Evolutionary conservation across 2,113 vertebrate species (phyloP).

Genomic region (Anguilla rostrata): DNA sequence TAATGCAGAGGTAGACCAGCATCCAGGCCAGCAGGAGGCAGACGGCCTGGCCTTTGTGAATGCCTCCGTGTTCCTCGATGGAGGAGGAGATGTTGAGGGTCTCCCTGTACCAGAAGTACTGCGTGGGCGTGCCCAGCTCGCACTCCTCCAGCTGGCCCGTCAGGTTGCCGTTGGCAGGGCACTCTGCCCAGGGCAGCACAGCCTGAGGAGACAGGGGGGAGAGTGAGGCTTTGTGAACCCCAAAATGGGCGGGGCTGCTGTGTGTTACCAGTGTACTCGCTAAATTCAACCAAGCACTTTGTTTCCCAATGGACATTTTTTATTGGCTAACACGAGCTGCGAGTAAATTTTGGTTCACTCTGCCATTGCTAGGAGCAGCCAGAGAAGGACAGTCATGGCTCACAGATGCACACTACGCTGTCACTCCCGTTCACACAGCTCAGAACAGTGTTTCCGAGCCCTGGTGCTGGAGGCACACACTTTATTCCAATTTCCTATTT

Average conservation of each 20-base stretch:
- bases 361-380: neutral
- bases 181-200: slow-evolving; percentile 83
- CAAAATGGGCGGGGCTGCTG: neutral
- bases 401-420: neutral
- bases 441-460: neutral
- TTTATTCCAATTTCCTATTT: neutral
- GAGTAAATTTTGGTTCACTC: neutral
- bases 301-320: neutral
- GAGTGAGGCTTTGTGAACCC: neutral
- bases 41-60: slow-evolving; percentile 79
- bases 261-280: neutral
- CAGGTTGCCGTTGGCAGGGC: slow-evolving; percentile 78
- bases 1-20: slow-evolving; percentile 82
- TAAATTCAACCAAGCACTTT: neutral
- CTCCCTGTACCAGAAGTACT: slow-evolving; percentile 92
- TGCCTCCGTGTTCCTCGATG: slow-evolving; percentile 71
- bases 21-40: slow-evolving; percentile 85
- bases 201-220: slow-evolving; percentile 61
- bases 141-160: slow-evolving; percentile 81
- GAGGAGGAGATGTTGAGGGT: slow-evolving; percentile 85
- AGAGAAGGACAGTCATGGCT: neutral
- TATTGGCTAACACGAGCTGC: neutral
- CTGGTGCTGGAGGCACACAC: neutral
- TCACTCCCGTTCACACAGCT: neutral
- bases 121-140: slow-evolving; percentile 75